Percentiles rank a stretch among this genome's conserved stretches.
These are phyloP conservation scores for Tachina fera DNA, from an alignment of 2,888 invertebrate species.

Conservation along the genomic window DNA sequence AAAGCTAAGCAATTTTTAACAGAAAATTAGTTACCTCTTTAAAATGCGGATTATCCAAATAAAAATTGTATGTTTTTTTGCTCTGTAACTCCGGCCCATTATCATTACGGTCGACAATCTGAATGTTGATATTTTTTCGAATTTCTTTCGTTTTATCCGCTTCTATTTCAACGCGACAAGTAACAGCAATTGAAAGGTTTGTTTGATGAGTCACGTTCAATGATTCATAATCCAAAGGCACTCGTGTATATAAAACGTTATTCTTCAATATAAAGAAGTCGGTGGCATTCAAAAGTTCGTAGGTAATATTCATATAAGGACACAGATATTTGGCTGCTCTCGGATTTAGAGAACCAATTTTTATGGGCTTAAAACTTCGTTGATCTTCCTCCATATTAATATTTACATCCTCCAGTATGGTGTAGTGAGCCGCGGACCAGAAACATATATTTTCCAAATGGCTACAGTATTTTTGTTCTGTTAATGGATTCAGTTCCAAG, in stretches of 20 bases:
- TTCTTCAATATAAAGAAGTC: slow-evolving; percentile 82
- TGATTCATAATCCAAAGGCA: slow-evolving; percentile 83
- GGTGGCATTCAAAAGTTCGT: slow-evolving; percentile 80
- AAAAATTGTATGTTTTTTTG: slow-evolving; percentile 78
- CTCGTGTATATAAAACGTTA: slow-evolving; percentile 82
- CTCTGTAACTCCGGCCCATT: slow-evolving; percentile 91
- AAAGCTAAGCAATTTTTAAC: not conserved
- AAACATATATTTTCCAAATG: slow-evolving; percentile 80
- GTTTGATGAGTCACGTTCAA: slow-evolving; percentile 80
- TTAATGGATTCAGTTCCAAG: slow-evolving; percentile 78
- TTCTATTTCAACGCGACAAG: slow-evolving; percentile 80
- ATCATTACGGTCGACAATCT: slow-evolving; percentile 94
- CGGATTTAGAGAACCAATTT: slow-evolving; percentile 83
- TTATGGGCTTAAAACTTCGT: slow-evolving; percentile 74
- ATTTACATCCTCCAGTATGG: slow-evolving; percentile 77
- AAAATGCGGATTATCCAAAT: slow-evolving; percentile 80
- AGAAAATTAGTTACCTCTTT: slow-evolving; percentile 77
- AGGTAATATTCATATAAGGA: slow-evolving; percentile 83
- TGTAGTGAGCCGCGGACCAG: slow-evolving; percentile 79
- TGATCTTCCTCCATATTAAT: slow-evolving; percentile 23
- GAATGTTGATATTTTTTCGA: slow-evolving; percentile 81
- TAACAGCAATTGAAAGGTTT: slow-evolving; percentile 79
- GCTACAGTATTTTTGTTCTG: slow-evolving; percentile 77
- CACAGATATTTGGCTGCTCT: slow-evolving; percentile 83
- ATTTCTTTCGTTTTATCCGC: slow-evolving; percentile 68